Base-by-base conservation (phyloP, 2,888 invertebrate species). In the Erebia palarica region DNA sequence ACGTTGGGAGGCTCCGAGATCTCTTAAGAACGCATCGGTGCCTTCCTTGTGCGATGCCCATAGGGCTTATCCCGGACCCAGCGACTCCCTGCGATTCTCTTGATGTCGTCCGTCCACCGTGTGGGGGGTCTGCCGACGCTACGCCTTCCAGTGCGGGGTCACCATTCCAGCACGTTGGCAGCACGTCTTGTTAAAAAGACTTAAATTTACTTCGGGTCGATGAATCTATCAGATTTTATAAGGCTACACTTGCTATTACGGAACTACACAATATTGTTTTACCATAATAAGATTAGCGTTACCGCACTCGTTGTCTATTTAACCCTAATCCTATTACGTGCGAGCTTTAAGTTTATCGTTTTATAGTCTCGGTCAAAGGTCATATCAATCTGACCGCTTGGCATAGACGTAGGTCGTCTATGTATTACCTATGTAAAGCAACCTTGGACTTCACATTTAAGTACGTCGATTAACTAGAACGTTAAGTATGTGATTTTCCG, bases 291-390 rank as follows among this genome's bases (percentile, higher is more conserved):
- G 57, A 66, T 57, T 57, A 44, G 14, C 44, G 27, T 21, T 58
- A 21, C 63, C 14, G 21, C 18, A 58, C 65, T 16, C 55, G 13
- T 18, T 58, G 57, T 47, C 63, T 14, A 49, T 49, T 18, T 64
- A 64, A 49, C 47, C 63, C 21, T 21, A 66, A 66, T 66, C 57
- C 66, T 47, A 66, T 57, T 66, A 57, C 16, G 18, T 4, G 27
- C 57, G 14, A 64, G 47, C 13, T 36, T 53, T 53, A 53, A 36
- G n/a, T 51, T 16, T 36, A 53, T 65, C 14, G 44, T 65, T 65
- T 57, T 44, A 42, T 36, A 44, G 65, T 55, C 42, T 36, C 57
- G 65, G 55, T 9, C 57, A 65, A 65, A 65, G 65, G 65, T 65
- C 44, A 21, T 57, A 13, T 21, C 44, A 27, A 59, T 47, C 18